Conservation (phyloP, 2,888 invertebrate species). For the Dicyrtoma fusca region DNA sequence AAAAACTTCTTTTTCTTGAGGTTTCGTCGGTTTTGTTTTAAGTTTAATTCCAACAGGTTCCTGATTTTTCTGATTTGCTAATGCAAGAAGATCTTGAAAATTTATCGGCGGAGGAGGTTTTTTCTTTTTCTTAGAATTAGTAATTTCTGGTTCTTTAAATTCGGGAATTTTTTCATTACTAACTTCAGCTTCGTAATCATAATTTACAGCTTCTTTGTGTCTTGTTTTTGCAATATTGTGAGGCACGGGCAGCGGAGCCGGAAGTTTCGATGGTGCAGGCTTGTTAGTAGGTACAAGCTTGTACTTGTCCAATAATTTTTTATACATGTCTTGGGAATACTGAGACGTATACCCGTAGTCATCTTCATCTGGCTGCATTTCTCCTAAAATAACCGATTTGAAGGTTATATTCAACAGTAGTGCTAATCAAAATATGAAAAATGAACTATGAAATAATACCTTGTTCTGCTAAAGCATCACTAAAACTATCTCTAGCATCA, state of each 20-base stretch:
- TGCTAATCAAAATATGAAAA: not conserved
- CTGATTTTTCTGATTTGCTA: constrained; percentile 56
- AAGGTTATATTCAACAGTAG: constrained; percentile 20
- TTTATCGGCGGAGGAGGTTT: constrained; percentile 74
- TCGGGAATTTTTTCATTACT: constrained; percentile 56
- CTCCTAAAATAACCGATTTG: constrained; percentile 60
- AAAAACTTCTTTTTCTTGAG: constrained; percentile 49
- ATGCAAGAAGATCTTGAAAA: constrained; percentile 74
- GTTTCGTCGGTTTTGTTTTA: constrained; percentile 2
- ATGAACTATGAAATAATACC: constrained; percentile 31
- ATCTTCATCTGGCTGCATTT: constrained; percentile 83
- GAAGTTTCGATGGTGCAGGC: constrained; percentile 25
- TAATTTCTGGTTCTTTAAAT: constrained; percentile 36
- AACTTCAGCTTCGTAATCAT: constrained; percentile 61
- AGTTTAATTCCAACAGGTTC: constrained; percentile 43
- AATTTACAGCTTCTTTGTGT: constrained; percentile 12
- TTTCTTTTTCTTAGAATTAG: constrained; percentile 22
- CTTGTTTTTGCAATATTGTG: constrained; percentile 8
- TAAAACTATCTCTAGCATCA: constrained; percentile 76
- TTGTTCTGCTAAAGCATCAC: constrained; percentile 58
- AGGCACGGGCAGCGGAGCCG: constrained; percentile 44
- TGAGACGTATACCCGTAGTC: constrained; percentile 89
- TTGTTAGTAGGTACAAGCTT: constrained; percentile 71
- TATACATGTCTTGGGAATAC: constrained; percentile 77
- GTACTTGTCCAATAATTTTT: constrained; percentile 79